Evolutionary conservation across 2,888 invertebrate species (phyloP), one percentile per base, ranked within the genome.

Genomic region (Polyploca ridens): DNA sequence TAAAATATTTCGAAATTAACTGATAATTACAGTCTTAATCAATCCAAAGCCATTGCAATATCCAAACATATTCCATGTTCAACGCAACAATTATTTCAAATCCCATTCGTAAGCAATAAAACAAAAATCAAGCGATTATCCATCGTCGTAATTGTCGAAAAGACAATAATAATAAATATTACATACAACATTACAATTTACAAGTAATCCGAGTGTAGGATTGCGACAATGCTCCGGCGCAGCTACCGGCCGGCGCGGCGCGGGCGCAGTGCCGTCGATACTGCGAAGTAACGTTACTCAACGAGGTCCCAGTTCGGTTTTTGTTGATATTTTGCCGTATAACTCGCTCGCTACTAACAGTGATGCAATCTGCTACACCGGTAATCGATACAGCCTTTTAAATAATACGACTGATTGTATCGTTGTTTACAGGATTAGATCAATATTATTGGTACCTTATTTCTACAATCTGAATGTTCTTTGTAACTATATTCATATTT

Each of bases 311-410:
- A 54, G n/a, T 54, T 54, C 16, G 59, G n/a, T 35, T 61, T 61
- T 61, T 61, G 61, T 61, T 41, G 61, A 41, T 61, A 61, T 41
- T 49, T 54, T 54, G 54, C 54, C 54, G 54, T n/a, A 54, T 19
- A 41, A 41, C 19, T 61, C 61, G 41, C 19, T 61, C 61, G 41
- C 61, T 19, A 11, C 41, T 14, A 41, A 41, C 41, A 16, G 61
- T 61, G 61, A 61, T 27, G 61, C 61, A 61, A 61, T 54, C 8
- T 54, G 19, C 19, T 19, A 35, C 61, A 35, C 16, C 59, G 61
- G 61, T 41, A 41, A 61, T 61, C 59, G 35, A 59, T 35, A 13
- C n/a, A 44, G 41, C 41, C 41, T 38, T 38, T 44, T 61, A 61
- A 61, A 61, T 61, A 41, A 61, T 61, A 14, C 61, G 0, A 44